A percentile compares a stretch with the other conserved stretches of the same genome.
phyloP scores from a whole-genome alignment of 1,140 invertebrate genomes.

The Formica exsecta region DNA sequence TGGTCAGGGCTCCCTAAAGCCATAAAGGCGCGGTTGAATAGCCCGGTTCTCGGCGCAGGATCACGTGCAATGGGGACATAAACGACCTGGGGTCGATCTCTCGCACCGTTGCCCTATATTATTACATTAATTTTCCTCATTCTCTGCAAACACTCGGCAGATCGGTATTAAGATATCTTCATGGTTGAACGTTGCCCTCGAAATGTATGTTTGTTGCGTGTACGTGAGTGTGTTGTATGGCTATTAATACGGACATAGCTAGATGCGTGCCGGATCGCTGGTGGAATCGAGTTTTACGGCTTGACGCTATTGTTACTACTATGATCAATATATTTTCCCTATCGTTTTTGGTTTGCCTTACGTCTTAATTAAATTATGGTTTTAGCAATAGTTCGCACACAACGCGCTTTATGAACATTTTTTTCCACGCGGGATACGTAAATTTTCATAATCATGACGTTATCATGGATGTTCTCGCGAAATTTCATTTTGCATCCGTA shows the following conservation, averaged over 20 bases:
- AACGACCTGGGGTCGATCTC: constrained; percentile 33
- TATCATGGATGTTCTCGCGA: neutral
- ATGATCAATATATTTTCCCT: neutral
- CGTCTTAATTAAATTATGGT: neutral
- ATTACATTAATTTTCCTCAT: constrained; percentile 61
- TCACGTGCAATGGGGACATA: constrained; percentile 57
- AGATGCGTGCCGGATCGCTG: constrained; percentile 20
- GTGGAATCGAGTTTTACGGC: constrained; percentile 37
- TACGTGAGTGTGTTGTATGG: neutral
- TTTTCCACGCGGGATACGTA: constrained; percentile 4
- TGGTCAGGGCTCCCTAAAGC: constrained; percentile 2
- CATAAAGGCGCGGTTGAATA: constrained; percentile 43
- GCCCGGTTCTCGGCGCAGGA: constrained; percentile 9
- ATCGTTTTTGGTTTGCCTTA: constrained; percentile 13
- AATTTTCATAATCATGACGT: constrained; percentile 44
- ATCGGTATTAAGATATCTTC: constrained; percentile 59
- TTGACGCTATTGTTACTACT: neutral
- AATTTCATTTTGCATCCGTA: constrained; percentile 18
- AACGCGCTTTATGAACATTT: constrained; percentile 26
- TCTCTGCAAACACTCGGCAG: constrained; percentile 53
- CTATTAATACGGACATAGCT: neutral
- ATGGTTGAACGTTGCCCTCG: neutral
- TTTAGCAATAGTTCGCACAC: neutral
- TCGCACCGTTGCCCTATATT: constrained; percentile 37
- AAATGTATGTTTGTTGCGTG: neutral